Conservation (phyloP, 2,888 invertebrate genomes). For the Syrphus vitripennis region DNA sequence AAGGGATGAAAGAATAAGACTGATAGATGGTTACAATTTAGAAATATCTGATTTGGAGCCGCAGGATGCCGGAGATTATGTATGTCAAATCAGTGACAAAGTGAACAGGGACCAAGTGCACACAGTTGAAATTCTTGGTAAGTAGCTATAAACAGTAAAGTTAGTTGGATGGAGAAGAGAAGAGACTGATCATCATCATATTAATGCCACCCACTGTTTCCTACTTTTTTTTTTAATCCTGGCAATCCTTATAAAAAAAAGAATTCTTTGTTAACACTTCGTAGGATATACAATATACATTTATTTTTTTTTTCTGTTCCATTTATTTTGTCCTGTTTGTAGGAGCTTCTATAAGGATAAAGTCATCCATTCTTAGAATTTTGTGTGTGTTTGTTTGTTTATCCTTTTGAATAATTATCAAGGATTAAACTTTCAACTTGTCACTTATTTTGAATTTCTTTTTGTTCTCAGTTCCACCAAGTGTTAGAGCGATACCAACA, state of each 20-base stretch:
- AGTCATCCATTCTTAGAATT: constrained; percentile 37
- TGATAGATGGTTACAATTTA: constrained; percentile 87
- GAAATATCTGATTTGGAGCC: constrained; percentile 88
- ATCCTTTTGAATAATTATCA: constrained; percentile 71
- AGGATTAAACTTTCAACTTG: constrained; percentile 70
- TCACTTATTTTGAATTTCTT: constrained; percentile 63
- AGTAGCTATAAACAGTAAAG: constrained; percentile 69
- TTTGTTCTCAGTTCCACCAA: constrained; percentile 83
- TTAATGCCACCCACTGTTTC: constrained; percentile 42
- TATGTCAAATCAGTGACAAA: constrained; percentile 88
- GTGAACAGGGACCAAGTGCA: constrained; percentile 87
- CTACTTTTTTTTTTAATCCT: constrained; percentile 52
- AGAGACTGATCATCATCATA: constrained; percentile 50
- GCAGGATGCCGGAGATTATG: constrained; percentile 86
- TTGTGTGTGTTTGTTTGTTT: constrained; percentile 40
- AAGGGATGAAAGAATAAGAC: constrained; percentile 85
- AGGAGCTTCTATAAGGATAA: constrained; percentile 18
- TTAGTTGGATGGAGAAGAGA: neutral
- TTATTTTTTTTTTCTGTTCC: neutral
- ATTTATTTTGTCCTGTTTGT: constrained; percentile 7
- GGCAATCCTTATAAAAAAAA: constrained; percentile 23
- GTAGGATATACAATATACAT: no score
- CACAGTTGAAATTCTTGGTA: constrained; percentile 86
- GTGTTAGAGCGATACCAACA: constrained; percentile 86
- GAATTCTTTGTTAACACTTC: constrained; percentile 34